Conservation (phyloP, 2,113 vertebrate genomes). For the Oncorhynchus tshawytscha region DNA sequence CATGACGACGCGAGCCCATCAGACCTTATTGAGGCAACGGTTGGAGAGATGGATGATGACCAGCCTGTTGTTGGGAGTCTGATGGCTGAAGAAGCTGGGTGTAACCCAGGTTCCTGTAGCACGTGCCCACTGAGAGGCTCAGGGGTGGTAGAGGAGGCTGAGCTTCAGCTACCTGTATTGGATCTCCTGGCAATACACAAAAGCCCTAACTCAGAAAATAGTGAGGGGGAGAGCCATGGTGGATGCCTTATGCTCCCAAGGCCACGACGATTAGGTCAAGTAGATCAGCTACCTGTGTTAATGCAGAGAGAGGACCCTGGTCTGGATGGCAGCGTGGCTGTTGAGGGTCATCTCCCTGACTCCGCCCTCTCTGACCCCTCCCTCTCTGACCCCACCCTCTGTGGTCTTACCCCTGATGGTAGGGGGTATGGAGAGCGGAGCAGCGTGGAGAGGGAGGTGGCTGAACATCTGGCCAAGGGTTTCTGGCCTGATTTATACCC, state of each 20-base stretch:
- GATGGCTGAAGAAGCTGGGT: neutral
- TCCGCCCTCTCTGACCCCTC: conserved; percentile 51
- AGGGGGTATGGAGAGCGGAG: conserved; percentile 73
- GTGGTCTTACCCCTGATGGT: conserved; percentile 44
- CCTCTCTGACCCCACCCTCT: conserved; percentile 64
- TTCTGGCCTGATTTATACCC: conserved; percentile 96
- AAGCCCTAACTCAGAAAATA: too few relatives aligned
- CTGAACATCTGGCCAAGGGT: conserved; percentile 91
- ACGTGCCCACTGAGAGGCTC: neutral
- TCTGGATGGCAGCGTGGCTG: conserved; percentile 23
- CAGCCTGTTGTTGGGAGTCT: neutral
- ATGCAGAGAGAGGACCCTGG: neutral
- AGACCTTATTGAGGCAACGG: conserved; percentile 39
- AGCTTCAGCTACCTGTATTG: too few relatives aligned
- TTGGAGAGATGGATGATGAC: neutral
- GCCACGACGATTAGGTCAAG: neutral
- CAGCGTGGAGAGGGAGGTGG: conserved; percentile 90
- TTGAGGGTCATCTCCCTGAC: conserved; percentile 61
- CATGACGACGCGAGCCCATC: conserved; percentile 36
- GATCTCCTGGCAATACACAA: too few relatives aligned
- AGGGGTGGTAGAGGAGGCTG: neutral
- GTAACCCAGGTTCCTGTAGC: too few relatives aligned
- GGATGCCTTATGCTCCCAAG: neutral
- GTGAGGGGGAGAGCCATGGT: neutral
- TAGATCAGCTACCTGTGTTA: neutral